Conservation (phyloP, 2,888 invertebrate species). For the Idaea dimidiata region DNA sequence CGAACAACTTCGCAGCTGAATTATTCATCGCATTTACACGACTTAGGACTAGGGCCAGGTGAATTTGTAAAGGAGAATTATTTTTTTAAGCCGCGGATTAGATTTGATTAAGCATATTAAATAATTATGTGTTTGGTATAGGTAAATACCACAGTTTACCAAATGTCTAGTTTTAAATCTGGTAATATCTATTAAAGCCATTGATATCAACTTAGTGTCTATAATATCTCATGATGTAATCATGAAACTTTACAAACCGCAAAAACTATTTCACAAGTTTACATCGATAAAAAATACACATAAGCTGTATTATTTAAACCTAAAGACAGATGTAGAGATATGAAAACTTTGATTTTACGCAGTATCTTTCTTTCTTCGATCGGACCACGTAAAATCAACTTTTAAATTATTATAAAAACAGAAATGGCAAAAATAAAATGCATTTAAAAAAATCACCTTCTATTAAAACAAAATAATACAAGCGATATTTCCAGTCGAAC, state of each 20-base stretch:
- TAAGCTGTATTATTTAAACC: no score
- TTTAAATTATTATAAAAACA: no score
- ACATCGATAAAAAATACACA: neutral
- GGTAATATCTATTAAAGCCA: neutral
- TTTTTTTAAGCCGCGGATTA: neutral
- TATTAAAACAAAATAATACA: neutral
- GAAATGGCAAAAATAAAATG: neutral
- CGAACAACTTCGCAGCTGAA: constrained; percentile 9
- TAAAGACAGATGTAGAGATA: no score
- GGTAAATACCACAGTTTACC: no score
- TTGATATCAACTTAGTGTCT: neutral
- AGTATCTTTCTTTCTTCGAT: no score
- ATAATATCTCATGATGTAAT: no score
- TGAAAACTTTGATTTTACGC: no score
- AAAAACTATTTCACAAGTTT: neutral
- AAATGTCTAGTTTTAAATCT: no score
- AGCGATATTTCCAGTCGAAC: neutral
- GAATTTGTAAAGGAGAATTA: neutral
- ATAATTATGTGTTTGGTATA: no score
- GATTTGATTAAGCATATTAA: neutral
- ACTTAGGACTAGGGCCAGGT: constrained; percentile 5
- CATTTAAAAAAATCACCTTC: neutral
- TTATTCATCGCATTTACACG: constrained; percentile 11
- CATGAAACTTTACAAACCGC: neutral
- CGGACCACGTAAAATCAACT: no score